Evolutionary conservation across 2,888 invertebrate species (phyloP).

Genomic region (Meandrusa payeni): DNA sequence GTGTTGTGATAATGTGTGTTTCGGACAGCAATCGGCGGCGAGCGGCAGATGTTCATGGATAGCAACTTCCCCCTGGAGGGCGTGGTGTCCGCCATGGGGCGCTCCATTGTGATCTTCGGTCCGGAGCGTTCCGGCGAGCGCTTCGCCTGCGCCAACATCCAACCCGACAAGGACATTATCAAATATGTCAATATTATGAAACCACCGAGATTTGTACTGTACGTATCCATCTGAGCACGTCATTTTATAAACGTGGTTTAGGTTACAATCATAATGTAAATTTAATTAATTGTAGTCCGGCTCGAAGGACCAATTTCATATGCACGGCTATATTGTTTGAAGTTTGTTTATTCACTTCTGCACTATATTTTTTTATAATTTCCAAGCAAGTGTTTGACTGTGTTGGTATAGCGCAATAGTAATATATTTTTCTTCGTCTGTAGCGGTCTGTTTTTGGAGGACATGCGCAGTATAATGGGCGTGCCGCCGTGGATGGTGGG

Average conservation of each 20-base stretch:
- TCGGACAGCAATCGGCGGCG: constrained; percentile 87
- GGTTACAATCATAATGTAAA: too few relatives aligned
- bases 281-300: too few relatives aligned
- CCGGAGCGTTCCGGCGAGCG: constrained; percentile 85
- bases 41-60: constrained; percentile 90
- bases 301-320: too few relatives aligned
- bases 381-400: too few relatives aligned
- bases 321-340: too few relatives aligned
- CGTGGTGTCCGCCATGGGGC: constrained; percentile 87
- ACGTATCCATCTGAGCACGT: constrained; percentile 67
- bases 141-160: constrained; percentile 95
- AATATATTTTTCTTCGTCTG: too few relatives aligned
- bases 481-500: constrained; percentile 95
- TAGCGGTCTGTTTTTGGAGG: constrained; percentile 91
- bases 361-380: too few relatives aligned
- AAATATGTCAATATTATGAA: constrained; percentile 93
- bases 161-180: constrained; percentile 93
- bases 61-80: constrained; percentile 93
- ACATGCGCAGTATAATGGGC: constrained; percentile 90
- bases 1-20: too few relatives aligned
- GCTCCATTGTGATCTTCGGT: constrained; percentile 91
- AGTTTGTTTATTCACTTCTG: too few relatives aligned
- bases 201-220: constrained; percentile 94
- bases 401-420: too few relatives aligned
- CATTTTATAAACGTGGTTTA: too few relatives aligned